Conservation (phyloP, 2,113 vertebrate genomes). For the Castor canadensis region DNA sequence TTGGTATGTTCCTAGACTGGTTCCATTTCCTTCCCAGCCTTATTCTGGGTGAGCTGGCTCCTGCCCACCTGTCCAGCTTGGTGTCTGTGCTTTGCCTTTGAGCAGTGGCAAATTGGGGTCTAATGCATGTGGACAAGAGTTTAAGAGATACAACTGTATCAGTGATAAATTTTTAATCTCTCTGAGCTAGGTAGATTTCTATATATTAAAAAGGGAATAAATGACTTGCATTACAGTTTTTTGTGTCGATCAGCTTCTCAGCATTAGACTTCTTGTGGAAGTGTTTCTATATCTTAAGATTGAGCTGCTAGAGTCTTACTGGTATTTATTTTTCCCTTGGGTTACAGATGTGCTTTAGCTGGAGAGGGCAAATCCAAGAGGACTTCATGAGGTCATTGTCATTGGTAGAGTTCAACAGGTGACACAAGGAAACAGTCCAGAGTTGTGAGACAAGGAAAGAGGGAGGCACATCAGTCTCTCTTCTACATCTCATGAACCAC, state of each 20-base stretch:
- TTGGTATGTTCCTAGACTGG: not conserved
- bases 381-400: not conserved
- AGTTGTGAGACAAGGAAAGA: not conserved
- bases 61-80: not conserved
- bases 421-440: not conserved
- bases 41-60: accelerated
- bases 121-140: not conserved
- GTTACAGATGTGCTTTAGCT: not conserved
- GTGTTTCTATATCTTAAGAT: accelerated
- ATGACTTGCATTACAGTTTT: not conserved
- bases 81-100: accelerated
- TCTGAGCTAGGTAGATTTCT: not conserved
- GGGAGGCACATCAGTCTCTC: not conserved
- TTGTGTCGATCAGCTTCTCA: not conserved
- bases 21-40: accelerated
- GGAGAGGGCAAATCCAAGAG: not conserved
- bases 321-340: not conserved
- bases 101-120: not conserved
- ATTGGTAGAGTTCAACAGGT: not conserved
- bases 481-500: accelerated
- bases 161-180: not conserved
- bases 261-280: not conserved
- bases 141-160: too few relatives aligned
- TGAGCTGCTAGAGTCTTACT: not conserved
- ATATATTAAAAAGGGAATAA: not conserved